Conservation (phyloP, 2,888 invertebrate species). For the Atethmia centrago region DNA sequence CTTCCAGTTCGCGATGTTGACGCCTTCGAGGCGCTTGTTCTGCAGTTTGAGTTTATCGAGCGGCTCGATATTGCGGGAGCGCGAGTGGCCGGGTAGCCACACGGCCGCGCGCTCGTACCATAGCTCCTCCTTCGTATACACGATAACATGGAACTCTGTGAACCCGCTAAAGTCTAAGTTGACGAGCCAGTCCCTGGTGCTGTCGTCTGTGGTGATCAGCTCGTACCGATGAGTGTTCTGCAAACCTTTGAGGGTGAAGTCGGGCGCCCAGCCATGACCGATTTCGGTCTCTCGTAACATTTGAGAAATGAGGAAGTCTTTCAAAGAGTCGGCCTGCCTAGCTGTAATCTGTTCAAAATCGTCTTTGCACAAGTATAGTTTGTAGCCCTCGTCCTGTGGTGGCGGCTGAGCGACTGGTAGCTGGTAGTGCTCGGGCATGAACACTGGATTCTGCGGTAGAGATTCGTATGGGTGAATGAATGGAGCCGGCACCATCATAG, state of each 20-base stretch:
- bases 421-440: conserved; percentile 21
- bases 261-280: conserved; percentile 78
- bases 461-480: conserved; percentile 47
- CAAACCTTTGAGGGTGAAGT: conserved; percentile 80
- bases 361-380: conserved; percentile 83
- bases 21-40: conserved; percentile 76
- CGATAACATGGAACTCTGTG: conserved; percentile 77
- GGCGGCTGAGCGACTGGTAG: conserved; percentile 7
- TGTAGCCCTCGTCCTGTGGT: conserved; percentile 61
- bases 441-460: conserved; percentile 39
- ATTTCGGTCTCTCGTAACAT: conserved; percentile 75
- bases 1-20: conserved; percentile 85
- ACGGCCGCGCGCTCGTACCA: conserved; percentile 87
- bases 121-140: conserved; percentile 84
- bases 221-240: conserved; percentile 80
- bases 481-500: conserved; percentile 63
- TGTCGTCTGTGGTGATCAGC: conserved; percentile 76
- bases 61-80: conserved; percentile 78
- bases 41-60: conserved; percentile 82
- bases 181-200: conserved; percentile 81
- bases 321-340: conserved; percentile 75
- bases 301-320: conserved; percentile 77
- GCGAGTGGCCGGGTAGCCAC: conserved; percentile 85
- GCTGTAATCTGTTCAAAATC: conserved; percentile 79
- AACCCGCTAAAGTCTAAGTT: conserved; percentile 80